Percentiles rank a stretch among this genome's conserved stretches.
These are phyloP conservation scores for Paramisgurnus dabryanus DNA, from an alignment of 2,113 vertebrate species.

Conservation along the genomic window DNA sequence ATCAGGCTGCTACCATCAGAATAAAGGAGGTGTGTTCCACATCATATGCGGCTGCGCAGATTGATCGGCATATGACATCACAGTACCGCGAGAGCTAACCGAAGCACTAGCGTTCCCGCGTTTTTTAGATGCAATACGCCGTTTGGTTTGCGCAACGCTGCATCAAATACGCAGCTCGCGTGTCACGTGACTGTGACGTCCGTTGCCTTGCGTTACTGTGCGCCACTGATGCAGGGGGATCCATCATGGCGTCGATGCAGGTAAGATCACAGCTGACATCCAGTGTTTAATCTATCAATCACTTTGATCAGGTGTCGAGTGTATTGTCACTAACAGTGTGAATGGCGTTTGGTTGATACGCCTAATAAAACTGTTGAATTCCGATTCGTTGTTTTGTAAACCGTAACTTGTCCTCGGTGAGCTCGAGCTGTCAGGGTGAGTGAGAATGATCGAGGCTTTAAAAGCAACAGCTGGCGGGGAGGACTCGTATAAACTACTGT, in stretches of 20 bases:
- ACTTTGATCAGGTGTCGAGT: neutral
- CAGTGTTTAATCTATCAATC: conserved; percentile 14
- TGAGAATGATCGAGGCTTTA: conserved; percentile 25
- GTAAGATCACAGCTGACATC: conserved; percentile 73
- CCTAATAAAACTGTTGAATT: neutral
- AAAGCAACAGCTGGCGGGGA: conserved; percentile 35
- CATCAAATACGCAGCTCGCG: neutral
- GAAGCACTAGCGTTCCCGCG: too few species aligned
- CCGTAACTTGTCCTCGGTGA: conserved; percentile 16
- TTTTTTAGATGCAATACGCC: too few species aligned
- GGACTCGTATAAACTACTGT: neutral
- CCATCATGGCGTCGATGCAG: conserved; percentile 99
- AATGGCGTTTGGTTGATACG: neutral
- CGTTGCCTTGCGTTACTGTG: conserved; percentile 27
- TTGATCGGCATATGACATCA: too few species aligned
- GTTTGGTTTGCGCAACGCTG: too few species aligned
- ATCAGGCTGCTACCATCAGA: too few species aligned
- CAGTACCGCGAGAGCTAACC: too few species aligned
- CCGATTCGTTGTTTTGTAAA: neutral
- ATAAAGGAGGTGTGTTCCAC: too few species aligned
- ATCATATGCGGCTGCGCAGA: too few species aligned
- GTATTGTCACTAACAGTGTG: neutral
- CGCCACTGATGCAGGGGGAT: conserved; percentile 74
- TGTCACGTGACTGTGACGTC: conserved; percentile 31
- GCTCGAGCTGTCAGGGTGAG: conserved; percentile 24